Conservation (phyloP, 2,888 invertebrate species). For the Sericinus montela region DNA sequence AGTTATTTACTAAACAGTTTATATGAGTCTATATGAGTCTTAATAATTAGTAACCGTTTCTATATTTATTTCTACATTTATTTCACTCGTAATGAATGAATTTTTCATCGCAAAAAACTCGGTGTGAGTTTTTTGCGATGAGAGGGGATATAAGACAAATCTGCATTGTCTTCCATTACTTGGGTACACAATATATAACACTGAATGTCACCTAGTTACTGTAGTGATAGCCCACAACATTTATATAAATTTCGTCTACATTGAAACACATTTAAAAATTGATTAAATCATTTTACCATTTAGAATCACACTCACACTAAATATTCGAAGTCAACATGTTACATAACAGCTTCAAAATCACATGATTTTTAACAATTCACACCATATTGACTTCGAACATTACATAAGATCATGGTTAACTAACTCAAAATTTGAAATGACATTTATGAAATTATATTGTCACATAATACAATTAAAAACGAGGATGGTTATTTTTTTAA, state of each 20-base stretch:
- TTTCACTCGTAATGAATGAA: constrained; percentile 55
- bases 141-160: constrained; percentile 32
- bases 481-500: constrained; percentile 33
- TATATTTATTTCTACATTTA: constrained; percentile 62
- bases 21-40: no score
- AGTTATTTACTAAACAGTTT: background rate
- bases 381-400: constrained; percentile 30
- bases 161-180: constrained; percentile 17
- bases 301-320: constrained; percentile 41
- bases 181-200: constrained; percentile 20
- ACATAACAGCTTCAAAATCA: constrained; percentile 63
- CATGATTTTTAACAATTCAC: constrained; percentile 59
- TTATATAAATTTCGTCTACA: constrained; percentile 34
- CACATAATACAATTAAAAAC: constrained; percentile 25
- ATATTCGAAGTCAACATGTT: constrained; percentile 47
- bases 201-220: constrained; percentile 33
- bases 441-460: constrained; percentile 19
- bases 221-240: constrained; percentile 29
- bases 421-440: constrained; percentile 27
- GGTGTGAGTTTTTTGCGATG: no score
- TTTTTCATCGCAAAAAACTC: constrained; percentile 66
- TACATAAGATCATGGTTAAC: constrained; percentile 32
- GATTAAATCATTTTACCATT: constrained; percentile 38
- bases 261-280: constrained; percentile 41
- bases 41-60: no score